phyloP scores from a whole-genome alignment of 2,888 invertebrate genomes.

The Sesia apiformis region DNA sequence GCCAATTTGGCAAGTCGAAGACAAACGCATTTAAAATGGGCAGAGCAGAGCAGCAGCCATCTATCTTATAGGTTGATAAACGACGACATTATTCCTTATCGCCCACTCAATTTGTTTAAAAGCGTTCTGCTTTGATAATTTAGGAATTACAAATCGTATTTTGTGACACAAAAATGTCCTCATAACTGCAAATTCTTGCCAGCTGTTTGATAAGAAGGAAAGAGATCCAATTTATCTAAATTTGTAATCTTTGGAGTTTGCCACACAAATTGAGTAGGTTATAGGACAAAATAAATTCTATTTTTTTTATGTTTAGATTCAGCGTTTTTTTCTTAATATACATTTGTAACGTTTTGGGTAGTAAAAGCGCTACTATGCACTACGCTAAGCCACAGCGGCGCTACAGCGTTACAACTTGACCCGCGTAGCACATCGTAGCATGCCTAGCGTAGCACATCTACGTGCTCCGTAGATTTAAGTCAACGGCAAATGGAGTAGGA shows the following conservation, averaged over 20 bases:
- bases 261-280: background rate
- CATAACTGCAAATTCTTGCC: conserved; percentile 53
- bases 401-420: too few species aligned
- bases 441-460: too few species aligned
- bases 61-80: conserved; percentile 72
- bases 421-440: too few species aligned
- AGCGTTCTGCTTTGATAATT: conserved; percentile 74
- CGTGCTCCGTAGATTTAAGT: too few species aligned
- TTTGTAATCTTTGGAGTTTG: conserved; percentile 28
- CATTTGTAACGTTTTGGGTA: too few species aligned
- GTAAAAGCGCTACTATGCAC: too few species aligned
- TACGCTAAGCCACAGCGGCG: too few species aligned
- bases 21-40: conserved; percentile 75
- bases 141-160: conserved; percentile 73
- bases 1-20: conserved; percentile 71
- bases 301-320: too few species aligned
- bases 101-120: conserved; percentile 75
- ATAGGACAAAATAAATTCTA: background rate
- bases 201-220: conserved; percentile 40
- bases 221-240: conserved; percentile 43
- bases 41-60: conserved; percentile 69
- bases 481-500: too few species aligned
- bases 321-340: too few species aligned
- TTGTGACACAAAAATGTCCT: conserved; percentile 65
- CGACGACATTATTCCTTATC: conserved; percentile 75